Percentiles rank a stretch among this genome's conserved stretches.
phyloP scores from a whole-genome alignment of 1,140 invertebrate species.

The Theocolax elegans region DNA sequence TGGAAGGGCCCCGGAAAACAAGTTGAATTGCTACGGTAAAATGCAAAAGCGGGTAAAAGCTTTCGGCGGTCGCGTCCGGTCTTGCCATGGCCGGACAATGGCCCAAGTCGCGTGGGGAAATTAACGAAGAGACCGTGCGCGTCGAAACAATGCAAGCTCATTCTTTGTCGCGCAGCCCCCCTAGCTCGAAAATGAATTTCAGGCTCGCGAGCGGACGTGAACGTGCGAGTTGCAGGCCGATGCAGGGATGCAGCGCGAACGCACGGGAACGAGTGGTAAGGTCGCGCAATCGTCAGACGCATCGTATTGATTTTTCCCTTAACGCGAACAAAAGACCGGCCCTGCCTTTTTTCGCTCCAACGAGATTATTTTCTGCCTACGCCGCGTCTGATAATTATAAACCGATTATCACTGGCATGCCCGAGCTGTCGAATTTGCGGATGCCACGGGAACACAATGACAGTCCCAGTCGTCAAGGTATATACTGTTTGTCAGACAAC shows the following conservation, averaged over 20 bases:
- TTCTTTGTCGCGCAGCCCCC: background rate
- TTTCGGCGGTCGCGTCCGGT: slow-evolving; percentile 4
- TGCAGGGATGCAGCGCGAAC: background rate
- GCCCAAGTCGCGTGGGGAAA: background rate
- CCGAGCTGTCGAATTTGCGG: too few relatives aligned
- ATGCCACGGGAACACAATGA: too few relatives aligned
- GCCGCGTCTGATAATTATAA: background rate
- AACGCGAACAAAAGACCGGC: slow-evolving; percentile 17
- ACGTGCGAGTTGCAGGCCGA: background rate
- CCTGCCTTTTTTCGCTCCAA: background rate
- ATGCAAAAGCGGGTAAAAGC: slow-evolving; percentile 20
- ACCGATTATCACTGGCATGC: too few relatives aligned
- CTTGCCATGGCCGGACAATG: background rate
- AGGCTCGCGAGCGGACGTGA: background rate
- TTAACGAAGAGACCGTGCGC: slow-evolving; percentile 3
- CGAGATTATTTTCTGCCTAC: background rate
- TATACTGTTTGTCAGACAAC: too few relatives aligned
- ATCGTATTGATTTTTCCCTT: slow-evolving; percentile 39
- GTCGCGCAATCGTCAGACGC: slow-evolving; percentile 34
- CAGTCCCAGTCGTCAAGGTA: too few relatives aligned
- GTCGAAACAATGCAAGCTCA: background rate
- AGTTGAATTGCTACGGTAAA: background rate
- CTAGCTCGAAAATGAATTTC: background rate
- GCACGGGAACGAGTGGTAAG: slow-evolving; percentile 8
- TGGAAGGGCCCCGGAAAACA: too few relatives aligned